phyloP scores from a whole-genome alignment of 2,888 invertebrate species.

The Notodonta ziczac region DNA sequence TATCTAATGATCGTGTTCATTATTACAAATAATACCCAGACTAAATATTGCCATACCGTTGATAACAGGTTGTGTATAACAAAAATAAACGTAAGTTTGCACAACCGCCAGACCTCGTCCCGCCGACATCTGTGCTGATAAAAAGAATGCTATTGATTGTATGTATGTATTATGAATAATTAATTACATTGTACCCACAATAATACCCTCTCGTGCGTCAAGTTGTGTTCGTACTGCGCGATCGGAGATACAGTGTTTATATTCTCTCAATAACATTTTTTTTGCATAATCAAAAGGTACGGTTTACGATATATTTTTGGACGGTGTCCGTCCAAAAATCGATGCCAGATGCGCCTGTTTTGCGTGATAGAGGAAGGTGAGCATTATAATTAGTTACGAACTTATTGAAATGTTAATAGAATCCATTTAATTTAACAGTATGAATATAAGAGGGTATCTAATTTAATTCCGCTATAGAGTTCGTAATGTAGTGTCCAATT shows the following conservation, averaged over 20 bases:
- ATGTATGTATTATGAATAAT: slow-evolving; percentile 14
- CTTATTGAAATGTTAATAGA: too few relatives aligned
- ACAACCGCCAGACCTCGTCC: slow-evolving; percentile 14
- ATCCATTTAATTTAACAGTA: too few relatives aligned
- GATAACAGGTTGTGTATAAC: slow-evolving; percentile 3
- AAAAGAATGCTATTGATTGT: slow-evolving; percentile 25
- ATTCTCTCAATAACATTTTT: neutral
- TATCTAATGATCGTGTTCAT: neutral
- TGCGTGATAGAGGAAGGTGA: too few relatives aligned
- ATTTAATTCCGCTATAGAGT: too few relatives aligned
- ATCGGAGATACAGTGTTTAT: neutral
- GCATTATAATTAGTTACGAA: too few relatives aligned
- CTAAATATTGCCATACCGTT: neutral
- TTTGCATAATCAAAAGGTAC: too few relatives aligned
- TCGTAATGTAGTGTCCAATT: too few relatives aligned
- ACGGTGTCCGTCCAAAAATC: too few relatives aligned
- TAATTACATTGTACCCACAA: slow-evolving; percentile 12
- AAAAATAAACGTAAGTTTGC: slow-evolving; percentile 16
- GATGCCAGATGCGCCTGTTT: too few relatives aligned
- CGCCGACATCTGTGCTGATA: slow-evolving; percentile 26
- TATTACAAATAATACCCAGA: neutral
- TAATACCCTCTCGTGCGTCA: neutral
- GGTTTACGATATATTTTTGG: too few relatives aligned
- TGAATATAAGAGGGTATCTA: too few relatives aligned
- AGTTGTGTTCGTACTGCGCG: neutral